Evolutionary conservation across 1,140 invertebrate species (phyloP), one percentile per base, ranked within the genome.

Genomic region (Anthonomus grandis): DNA sequence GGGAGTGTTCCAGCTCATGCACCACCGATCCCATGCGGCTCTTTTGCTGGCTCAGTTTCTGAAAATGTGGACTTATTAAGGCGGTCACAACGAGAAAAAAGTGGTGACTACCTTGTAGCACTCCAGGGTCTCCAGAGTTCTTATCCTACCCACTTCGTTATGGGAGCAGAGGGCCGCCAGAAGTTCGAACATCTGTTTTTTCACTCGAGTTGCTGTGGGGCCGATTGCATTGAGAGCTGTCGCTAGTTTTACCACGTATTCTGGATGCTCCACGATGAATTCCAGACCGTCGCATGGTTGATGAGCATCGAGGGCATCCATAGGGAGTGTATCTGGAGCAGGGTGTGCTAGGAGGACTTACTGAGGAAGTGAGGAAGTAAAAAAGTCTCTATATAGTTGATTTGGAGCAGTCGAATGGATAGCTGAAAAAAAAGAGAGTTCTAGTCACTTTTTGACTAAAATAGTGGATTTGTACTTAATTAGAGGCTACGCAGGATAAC

Each of bases 111-210:
- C 91, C 86, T 92, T 91, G 73, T 90, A 93, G 74, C 87, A 86
- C 70, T 93, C 88, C 62, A 95, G 80, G 36, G 89, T 89, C 75
- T 94, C 90, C 57, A 93, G 82, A 38, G 89, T 89, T 58, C 91
- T 78, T 49, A 83, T 82, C 68, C 93, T 90, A 51, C 91, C 91
- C 63, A 91, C 90, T 59, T 84, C 80, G 70, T 86, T 93, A 80
- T 95, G 93, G 37, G 92, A 89, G 73, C 91, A 94, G 22, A 95
- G 80, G 1, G 91, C 91, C 31, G 90, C 92, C 47, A 95, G 81
- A 48, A 95, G 79, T 78, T 95, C 91, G 71, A 94, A 91, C 62
- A 91, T 87, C 81, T 93, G 91, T 77, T 93, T 93, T 79, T 93
- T 93, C 59, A 94, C 91, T 17, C 54, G n/a, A n/a, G 49, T 36